Base-by-base conservation (phyloP, 2,888 invertebrate genomes). In the Exephanes ischioxanthus region DNA sequence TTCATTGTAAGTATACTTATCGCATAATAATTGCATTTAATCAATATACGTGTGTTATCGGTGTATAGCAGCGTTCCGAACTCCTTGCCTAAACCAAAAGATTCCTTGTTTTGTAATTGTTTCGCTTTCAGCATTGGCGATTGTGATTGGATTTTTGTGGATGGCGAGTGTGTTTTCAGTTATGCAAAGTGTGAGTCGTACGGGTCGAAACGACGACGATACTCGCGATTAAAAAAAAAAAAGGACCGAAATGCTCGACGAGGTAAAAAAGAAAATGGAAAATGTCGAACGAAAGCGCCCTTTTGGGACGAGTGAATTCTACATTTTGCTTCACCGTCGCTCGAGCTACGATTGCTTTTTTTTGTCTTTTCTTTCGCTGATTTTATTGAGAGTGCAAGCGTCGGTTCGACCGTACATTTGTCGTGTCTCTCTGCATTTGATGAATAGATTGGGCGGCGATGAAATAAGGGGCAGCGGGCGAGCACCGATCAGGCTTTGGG, bases 401-500 rank as follows among this genome's bases (percentile, higher is more conserved):
- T 58, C 45, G 58, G 26, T 68, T 19, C 26, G 63, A 66, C 16
- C 61, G 55, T 61, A 58, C 30, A 61, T 68, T 75, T 63, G 66
- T 73, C 53, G 33, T 67, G 63, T 77, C 19, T 77, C 33, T 51
- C 16, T 37, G 16, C 30, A 37, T 30, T 11, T 73, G 30, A 41
- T 45, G 84, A 79, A 71, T 72, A 75, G 75, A 86, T 80, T 77
- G 83, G 83, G 82, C 55, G 80, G 81, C 83, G 84, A 83, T 87
- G 85, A 82, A 85, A 88, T 91, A 92, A 91, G 88, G 92, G 93
- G 93, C 92, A 92, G 92, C 91, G 92, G 93, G 93, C 94, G 93
- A 94, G 94, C 94, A 92, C 92, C 93, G 92, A 94, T 93, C 94
- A 92, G 93, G 93, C 94, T 96, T 96, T 95, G 96, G 96, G 95